These are phyloP conservation scores for Melolontha melolontha DNA, from an alignment of 2,888 invertebrate species.

Conservation along the genomic window DNA sequence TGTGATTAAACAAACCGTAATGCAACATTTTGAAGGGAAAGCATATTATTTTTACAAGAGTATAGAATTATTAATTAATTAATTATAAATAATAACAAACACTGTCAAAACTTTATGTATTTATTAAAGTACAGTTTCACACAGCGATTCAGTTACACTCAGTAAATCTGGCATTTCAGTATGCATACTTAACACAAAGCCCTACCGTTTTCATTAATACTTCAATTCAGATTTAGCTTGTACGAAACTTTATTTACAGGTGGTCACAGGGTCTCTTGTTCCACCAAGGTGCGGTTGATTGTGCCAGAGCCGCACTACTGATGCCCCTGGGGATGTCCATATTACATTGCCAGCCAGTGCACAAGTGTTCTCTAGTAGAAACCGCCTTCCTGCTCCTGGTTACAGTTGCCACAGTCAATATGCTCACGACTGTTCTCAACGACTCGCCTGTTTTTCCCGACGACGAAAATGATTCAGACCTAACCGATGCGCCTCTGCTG, in stretches of 20 bases:
- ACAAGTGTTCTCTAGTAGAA: slow-evolving; percentile 88
- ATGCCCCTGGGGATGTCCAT: slow-evolving; percentile 84
- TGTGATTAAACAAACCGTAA: too few species aligned
- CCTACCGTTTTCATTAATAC: background rate
- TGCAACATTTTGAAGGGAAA: too few species aligned
- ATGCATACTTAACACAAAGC: background rate
- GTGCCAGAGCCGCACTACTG: slow-evolving; percentile 83
- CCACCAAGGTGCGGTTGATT: slow-evolving; percentile 87
- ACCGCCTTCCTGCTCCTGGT: slow-evolving; percentile 89
- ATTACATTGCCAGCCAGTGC: slow-evolving; percentile 84
- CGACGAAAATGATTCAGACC: slow-evolving; percentile 77
- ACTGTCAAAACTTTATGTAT: too few species aligned
- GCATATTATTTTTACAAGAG: too few species aligned
- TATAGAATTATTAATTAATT: too few species aligned
- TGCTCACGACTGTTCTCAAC: slow-evolving; percentile 87
- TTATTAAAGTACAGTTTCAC: too few species aligned
- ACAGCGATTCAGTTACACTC: too few species aligned
- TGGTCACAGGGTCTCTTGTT: slow-evolving; percentile 89
- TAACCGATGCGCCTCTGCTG: slow-evolving; percentile 76
- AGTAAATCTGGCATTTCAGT: background rate
- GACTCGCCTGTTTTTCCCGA: slow-evolving; percentile 90
- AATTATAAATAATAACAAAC: too few species aligned
- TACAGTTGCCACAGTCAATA: slow-evolving; percentile 91
- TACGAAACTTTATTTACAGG: slow-evolving; percentile 64
- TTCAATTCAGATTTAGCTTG: background rate